Evolutionary conservation across 2,888 invertebrate species (phyloP), one percentile per base, ranked within the genome.

Genomic region (Drosophila neotestacea): DNA sequence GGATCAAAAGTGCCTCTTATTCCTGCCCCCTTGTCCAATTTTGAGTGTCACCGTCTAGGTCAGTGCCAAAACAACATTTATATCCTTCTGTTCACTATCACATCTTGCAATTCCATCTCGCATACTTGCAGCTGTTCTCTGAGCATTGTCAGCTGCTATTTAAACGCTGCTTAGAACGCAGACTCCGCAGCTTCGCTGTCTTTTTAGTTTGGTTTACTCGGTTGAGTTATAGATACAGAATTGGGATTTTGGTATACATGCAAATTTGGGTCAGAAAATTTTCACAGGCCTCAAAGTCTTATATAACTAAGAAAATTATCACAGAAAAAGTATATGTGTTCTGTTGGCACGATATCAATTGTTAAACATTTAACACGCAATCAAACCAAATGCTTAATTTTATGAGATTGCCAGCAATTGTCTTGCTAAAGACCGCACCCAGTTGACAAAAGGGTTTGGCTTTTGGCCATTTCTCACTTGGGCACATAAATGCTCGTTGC

Each of bases 151-250:
- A 64, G 73, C 73, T 73, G 70, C 69, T 65, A 13, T 67, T 76
- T 58, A 70, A 63, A 59, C 68, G 70, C 79, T 77, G 84, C 77
- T 80, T 82, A 87, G 89, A 81, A 91, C 91, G 91, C 91, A 91
- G 91, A 91, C 91, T 91, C 91, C 91, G 79, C 77, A 89, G 88
- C 86, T 86, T 81, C 79, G 84, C 72, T 77, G 61, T 22, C 72
- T 61, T 51, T 30, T 34, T 50, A 27, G 34, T 30, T 51, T n/a
- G 54, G 64, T 67, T 55, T 6, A 70, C 54, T 70, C 73, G 68
- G 63, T 70, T 81, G 72, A 80, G 89, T 91, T 85, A 83, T 91
- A 91, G 84, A 91, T 87, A 91, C 90, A 84, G 84, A 81, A 85
- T 78, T 90, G 74, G 67, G 83, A 79, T 88, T 86, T 89, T 73